Percentiles rank a stretch among this genome's conserved stretches.
These are phyloP conservation scores for Fopius arisanus DNA, from an alignment of 1,140 invertebrate genomes.

Conservation along the genomic window DNA sequence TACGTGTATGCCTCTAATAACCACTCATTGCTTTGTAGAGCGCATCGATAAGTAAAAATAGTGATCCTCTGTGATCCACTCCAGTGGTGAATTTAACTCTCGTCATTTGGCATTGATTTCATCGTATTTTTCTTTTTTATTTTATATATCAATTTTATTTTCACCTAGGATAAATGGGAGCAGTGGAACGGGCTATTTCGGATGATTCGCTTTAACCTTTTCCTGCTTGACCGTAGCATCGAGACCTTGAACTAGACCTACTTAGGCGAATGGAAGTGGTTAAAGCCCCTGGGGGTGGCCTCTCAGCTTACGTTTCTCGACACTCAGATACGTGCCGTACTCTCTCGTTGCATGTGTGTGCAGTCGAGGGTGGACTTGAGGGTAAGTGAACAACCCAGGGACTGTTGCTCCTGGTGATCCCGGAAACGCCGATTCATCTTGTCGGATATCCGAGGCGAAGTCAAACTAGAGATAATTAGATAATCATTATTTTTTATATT, in stretches of 20 bases:
- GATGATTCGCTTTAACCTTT: constrained; percentile 22
- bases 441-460: not conserved
- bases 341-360: not conserved
- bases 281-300: not conserved
- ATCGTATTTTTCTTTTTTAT: not conserved
- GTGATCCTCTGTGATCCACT: not conserved
- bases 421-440: constrained; percentile 20
- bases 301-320: constrained; percentile 16
- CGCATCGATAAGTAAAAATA: not conserved
- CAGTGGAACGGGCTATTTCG: not conserved
- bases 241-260: constrained; percentile 30
- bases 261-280: constrained; percentile 4
- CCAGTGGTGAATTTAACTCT: no score
- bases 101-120: not conserved
- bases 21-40: not conserved
- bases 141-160: not conserved
- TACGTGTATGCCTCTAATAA: not conserved
- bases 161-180: not conserved
- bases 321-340: not conserved
- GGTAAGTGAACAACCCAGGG: not conserved
- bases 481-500: no score
- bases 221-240: constrained; percentile 8
- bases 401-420: not conserved
- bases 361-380: not conserved
- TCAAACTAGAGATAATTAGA: not conserved